Conservation (phyloP, 2,888 invertebrate genomes). For the Drosophila engyochracea region DNA sequence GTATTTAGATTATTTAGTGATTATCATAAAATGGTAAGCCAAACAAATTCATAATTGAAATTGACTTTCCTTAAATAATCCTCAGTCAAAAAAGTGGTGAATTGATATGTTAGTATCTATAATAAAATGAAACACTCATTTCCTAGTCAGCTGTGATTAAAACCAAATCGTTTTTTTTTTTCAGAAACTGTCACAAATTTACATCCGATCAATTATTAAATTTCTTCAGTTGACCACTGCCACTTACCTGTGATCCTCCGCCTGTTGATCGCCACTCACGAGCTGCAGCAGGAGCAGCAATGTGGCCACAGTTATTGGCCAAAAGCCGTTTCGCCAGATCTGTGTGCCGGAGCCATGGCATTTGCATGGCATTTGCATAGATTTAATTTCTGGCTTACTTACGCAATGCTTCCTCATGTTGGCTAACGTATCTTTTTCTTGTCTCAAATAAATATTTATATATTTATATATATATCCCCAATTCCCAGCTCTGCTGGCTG, state of each 20-base stretch:
- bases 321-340: conserved; percentile 46
- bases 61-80: too few species aligned
- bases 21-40: too few species aligned
- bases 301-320: conserved; percentile 27
- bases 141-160: not conserved
- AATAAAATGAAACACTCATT: not conserved
- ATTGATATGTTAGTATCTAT: not conserved
- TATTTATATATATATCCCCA: conserved; percentile 15
- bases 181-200: not conserved
- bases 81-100: not conserved
- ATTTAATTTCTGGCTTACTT: conserved; percentile 60
- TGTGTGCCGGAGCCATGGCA: conserved; percentile 25
- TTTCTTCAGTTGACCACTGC: not conserved
- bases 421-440: not conserved
- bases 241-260: conserved; percentile 70
- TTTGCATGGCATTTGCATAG: conserved; percentile 34
- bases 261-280: conserved; percentile 55
- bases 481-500: conserved; percentile 4
- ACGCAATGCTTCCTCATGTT: conserved; percentile 77
- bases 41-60: not conserved
- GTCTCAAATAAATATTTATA: conserved; percentile 4
- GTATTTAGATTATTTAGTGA: not conserved
- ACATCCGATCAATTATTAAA: not conserved
- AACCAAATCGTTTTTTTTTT: not conserved
- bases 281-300: conserved; percentile 45